These are phyloP conservation scores for Dipus sagitta DNA, from an alignment of 2,797 vertebrate genomes.

Conservation along the genomic window DNA sequence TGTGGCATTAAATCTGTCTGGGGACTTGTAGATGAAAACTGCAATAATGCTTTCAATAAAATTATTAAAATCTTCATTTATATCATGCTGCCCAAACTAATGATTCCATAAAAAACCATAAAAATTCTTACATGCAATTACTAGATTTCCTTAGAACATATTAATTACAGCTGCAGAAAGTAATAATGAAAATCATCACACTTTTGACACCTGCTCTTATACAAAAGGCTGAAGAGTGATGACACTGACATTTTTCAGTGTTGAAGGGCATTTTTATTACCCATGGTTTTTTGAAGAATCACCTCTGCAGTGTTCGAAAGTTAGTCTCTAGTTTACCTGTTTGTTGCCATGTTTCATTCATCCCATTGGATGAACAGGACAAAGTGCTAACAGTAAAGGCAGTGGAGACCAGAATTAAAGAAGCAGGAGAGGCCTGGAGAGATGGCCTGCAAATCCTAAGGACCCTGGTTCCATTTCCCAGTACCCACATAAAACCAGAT, in stretches of 20 bases:
- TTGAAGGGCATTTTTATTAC: neutral
- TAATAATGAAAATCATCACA: neutral
- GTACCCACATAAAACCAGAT: too few relatives aligned
- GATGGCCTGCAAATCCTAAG: too few relatives aligned
- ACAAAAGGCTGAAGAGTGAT: too few relatives aligned
- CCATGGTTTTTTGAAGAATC: neutral
- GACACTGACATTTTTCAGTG: neutral
- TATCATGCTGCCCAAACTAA: slow-evolving; percentile 5
- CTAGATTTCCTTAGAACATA: neutral
- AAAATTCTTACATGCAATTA: neutral
- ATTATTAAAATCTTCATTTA: slow-evolving; percentile 38
- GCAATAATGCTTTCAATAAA: neutral
- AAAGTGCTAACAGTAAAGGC: neutral
- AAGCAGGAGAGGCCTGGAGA: too few relatives aligned
- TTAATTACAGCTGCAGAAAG: neutral
- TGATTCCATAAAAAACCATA: neutral
- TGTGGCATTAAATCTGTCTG: slow-evolving; percentile 9
- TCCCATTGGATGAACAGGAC: neutral
- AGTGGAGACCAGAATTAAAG: too few relatives aligned
- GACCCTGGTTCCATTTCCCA: too few relatives aligned
- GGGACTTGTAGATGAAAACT: slow-evolving; percentile 34
- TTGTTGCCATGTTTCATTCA: neutral
- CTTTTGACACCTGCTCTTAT: too few relatives aligned
- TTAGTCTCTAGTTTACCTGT: neutral
- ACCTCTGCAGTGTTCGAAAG: neutral